These are phyloP conservation scores for Delphinapterus leucas DNA, from an alignment of 2,113 vertebrate species.

Conservation along the genomic window DNA sequence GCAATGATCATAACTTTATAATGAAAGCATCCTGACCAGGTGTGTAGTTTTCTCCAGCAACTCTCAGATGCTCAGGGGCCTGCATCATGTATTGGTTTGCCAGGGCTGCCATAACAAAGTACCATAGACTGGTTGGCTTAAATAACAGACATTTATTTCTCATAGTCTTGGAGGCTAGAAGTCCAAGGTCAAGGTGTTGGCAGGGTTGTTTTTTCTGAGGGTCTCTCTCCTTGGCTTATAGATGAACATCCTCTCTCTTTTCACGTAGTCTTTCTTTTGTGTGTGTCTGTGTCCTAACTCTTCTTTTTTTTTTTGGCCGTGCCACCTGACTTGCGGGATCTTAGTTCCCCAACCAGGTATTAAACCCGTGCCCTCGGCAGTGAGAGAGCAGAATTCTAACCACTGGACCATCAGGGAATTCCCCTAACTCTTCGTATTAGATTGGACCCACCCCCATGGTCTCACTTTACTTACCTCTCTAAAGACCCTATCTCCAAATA, in stretches of 20 bases:
- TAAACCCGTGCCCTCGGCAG: too few species aligned
- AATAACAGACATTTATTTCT: background rate
- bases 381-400: too few species aligned
- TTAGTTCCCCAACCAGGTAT: too few species aligned
- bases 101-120: background rate
- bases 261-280: background rate
- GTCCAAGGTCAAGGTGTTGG: background rate
- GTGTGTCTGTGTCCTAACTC: background rate
- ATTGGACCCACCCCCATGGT: background rate
- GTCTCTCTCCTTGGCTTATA: background rate
- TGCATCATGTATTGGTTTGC: fast-evolving
- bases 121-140: background rate
- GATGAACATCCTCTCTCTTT: background rate
- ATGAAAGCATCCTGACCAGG: background rate
- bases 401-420: too few species aligned
- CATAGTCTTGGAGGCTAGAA: background rate
- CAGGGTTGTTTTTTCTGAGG: background rate
- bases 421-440: background rate
- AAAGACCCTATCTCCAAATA: background rate
- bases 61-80: too few species aligned
- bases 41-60: background rate
- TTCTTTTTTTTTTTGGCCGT: background rate
- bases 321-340: too few species aligned
- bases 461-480: background rate
- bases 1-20: background rate